Evolutionary conservation across 2,888 invertebrate genomes (phyloP), one percentile per base, ranked within the genome.

Genomic region (Heliconius sara): DNA sequence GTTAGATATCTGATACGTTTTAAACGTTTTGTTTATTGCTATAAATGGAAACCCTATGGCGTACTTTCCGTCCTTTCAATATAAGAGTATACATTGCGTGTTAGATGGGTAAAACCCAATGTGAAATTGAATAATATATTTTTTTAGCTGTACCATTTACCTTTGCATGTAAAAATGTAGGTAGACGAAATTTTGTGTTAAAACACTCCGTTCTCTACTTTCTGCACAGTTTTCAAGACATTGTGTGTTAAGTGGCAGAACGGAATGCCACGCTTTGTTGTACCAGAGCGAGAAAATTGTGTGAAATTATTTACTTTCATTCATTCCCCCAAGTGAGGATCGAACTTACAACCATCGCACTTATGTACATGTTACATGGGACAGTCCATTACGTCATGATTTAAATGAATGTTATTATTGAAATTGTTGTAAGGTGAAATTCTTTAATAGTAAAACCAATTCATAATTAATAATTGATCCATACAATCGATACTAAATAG

Each of bases 1-100:
- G 63, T 65, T 65, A 25, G 63, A 65, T 65, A 65, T 65, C 63
- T 65, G 63, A 27, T 63, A 63, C 63, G 16, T 65, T 65, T 63
- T 60, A 10, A 60, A 60, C 60, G n/a, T n/a, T 60, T 60, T 60
- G 60, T 60, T 60, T 60, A 60, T 60, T 60, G 60, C n/a, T 60
- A n/a, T 63, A 63, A 13, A 63, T 25, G 25, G 63, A 65, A 65
- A 65, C 27, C 13, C 60, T 25, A 25, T 65, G 5, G 63, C 63
- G 63, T 65, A 65, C 63, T 65, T 27, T 25, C 63, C 63, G 63
- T 25, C 13, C 25, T 2, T 65, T 65, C 63, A 13, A 60, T n/a
- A 60, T n/a, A 60, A 4, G 60, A 6, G 52, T 52, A 25, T 12
- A 63, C n/a, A 12, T 63, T 63, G 12, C 63, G 63, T 65, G 27